Percentiles rank a stretch among this genome's conserved stretches.
Conservation (phyloP, 2,113 vertebrate species). For the Platysteira castanea region DNA sequence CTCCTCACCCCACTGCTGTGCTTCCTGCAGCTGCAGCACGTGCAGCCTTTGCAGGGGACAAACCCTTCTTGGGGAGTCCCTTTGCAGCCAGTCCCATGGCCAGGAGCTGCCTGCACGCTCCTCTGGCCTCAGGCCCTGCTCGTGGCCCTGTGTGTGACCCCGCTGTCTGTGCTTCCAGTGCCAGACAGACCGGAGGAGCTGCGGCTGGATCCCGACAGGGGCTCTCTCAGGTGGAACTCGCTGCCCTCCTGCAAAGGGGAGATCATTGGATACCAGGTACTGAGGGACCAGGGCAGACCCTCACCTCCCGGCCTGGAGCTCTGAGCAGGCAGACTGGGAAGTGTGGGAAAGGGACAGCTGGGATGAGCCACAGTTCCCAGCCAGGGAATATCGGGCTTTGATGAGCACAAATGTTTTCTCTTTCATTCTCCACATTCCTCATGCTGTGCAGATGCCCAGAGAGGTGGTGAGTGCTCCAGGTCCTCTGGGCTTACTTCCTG, state of each 20-base stretch:
- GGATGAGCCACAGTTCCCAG: neutral
- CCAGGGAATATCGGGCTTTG: neutral
- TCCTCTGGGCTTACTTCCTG: neutral
- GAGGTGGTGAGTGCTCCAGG: neutral
- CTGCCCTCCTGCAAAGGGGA: slow-evolving; percentile 9
- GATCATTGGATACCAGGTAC: slow-evolving; percentile 16
- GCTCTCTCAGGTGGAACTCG: neutral
- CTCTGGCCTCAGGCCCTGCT: neutral
- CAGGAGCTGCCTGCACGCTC: neutral
- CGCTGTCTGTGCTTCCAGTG: neutral
- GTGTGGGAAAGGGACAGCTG: too few relatives aligned
- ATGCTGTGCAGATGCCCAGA: neutral
- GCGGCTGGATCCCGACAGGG: neutral
- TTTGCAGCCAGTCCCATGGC: neutral
- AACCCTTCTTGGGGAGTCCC: rapidly evolving
- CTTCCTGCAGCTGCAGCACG: neutral
- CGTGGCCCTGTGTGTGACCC: rapidly evolving
- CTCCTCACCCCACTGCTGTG: neutral
- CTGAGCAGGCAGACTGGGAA: neutral
- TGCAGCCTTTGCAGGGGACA: neutral
- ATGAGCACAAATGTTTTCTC: neutral
- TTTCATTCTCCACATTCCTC: too few relatives aligned
- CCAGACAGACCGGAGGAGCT: neutral
- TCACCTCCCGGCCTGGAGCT: rapidly evolving
- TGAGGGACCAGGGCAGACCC: neutral